Evolutionary conservation across 2,888 invertebrate genomes (phyloP).

Genomic region (Lumbricus terrestris): DNA sequence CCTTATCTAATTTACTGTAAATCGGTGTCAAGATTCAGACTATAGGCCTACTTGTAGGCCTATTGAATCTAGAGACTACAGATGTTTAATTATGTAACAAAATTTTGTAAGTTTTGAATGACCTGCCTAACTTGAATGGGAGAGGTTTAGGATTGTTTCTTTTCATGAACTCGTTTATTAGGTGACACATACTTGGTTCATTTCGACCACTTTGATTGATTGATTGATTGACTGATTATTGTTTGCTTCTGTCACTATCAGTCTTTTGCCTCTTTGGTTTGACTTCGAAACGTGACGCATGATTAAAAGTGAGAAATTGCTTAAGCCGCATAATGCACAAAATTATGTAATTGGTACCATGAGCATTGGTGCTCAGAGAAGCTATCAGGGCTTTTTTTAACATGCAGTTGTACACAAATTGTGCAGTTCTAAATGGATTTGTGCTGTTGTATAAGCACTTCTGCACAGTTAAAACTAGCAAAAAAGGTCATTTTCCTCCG

Average conservation of each 20-base stretch:
- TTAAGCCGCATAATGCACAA: neutral
- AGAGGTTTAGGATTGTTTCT: neutral
- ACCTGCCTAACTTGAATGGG: neutral
- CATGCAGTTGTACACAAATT: no score
- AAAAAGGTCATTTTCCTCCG: no score
- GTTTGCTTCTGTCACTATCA: neutral
- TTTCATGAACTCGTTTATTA: neutral
- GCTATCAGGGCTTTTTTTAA: no score
- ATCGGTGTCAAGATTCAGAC: neutral
- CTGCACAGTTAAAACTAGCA: no score
- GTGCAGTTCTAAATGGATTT: no score
- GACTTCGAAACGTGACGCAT: neutral
- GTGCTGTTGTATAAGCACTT: no score
- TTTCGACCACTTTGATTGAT: no score
- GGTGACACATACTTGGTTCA: neutral
- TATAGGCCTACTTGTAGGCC: no score
- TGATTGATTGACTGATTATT: no score
- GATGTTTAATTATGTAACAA: no score
- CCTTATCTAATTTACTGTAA: neutral
- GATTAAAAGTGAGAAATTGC: neutral
- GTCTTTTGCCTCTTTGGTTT: neutral
- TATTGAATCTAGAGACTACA: no score
- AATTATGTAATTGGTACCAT: neutral
- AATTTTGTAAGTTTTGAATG: neutral
- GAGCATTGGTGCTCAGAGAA: no score